phyloP scores from a whole-genome alignment of 1,140 invertebrate genomes.

The Nixonia krombeini region DNA sequence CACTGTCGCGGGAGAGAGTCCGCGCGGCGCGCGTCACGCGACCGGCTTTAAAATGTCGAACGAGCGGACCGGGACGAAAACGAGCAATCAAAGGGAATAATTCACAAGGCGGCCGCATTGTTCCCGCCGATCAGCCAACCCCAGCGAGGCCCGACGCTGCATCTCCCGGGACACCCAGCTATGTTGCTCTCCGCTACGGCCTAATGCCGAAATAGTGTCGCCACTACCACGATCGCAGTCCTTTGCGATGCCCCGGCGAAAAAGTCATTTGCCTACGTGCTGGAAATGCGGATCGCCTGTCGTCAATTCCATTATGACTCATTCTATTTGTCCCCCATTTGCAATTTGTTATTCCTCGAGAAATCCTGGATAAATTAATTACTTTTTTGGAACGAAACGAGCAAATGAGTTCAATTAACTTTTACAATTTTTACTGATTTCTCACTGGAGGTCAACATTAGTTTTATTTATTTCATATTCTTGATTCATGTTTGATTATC shows the following conservation, averaged over 20 bases:
- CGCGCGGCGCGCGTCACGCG: constrained; percentile 30
- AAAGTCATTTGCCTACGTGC: constrained; percentile 4
- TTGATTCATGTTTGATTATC: too few species aligned
- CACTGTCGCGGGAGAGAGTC: constrained; percentile 23
- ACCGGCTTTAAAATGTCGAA: constrained; percentile 30
- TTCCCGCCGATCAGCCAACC: constrained; percentile 27
- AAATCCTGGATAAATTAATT: too few species aligned
- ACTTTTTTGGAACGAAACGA: too few species aligned
- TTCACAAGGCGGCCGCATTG: constrained; percentile 66
- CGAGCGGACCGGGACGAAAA: constrained; percentile 61
- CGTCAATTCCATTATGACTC: too few species aligned
- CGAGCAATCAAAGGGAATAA: constrained; percentile 70
- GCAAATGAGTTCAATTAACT: too few species aligned
- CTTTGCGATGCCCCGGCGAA: neutral
- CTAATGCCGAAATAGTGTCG: constrained; percentile 14
- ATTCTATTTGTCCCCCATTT: too few species aligned
- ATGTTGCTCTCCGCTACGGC: constrained; percentile 13
- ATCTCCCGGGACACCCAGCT: constrained; percentile 50
- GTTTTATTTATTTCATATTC: too few species aligned
- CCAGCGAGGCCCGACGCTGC: constrained; percentile 27
- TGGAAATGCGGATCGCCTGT: too few species aligned
- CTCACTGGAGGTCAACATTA: too few species aligned
- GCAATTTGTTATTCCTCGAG: too few species aligned
- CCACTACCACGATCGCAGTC: neutral
- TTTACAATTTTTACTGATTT: too few species aligned